phyloP scores from a whole-genome alignment of 2,797 vertebrate species.

The Pseudopleuronectes americanus region DNA sequence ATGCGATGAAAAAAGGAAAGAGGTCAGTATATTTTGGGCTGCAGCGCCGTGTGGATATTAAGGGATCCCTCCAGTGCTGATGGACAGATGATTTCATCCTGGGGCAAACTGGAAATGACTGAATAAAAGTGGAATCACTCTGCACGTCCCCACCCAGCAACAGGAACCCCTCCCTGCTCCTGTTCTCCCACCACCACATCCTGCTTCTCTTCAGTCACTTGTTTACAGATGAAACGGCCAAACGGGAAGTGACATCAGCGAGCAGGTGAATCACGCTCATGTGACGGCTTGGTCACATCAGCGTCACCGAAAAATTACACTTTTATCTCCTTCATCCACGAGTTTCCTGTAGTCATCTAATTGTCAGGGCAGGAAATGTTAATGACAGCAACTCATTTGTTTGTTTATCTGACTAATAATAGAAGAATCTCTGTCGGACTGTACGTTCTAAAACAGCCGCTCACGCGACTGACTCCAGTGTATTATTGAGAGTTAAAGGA shows the following conservation, averaged over 20 bases:
- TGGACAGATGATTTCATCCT: slow-evolving; percentile 28
- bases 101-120: slow-evolving; percentile 25
- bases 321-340: slow-evolving; percentile 29
- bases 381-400: slow-evolving; percentile 11
- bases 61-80: slow-evolving; percentile 15
- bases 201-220: slow-evolving; percentile 55
- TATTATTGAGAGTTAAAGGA: not conserved
- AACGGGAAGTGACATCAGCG: slow-evolving; percentile 75
- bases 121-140: slow-evolving; percentile 19
- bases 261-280: slow-evolving; percentile 67
- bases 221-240: slow-evolving; percentile 70
- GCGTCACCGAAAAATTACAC: slow-evolving; percentile 44
- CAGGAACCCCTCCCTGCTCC: slow-evolving; percentile 42
- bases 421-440: not conserved
- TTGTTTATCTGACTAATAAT: not conserved
- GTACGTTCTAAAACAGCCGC: not conserved
- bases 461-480: not conserved
- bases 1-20: slow-evolving; percentile 6
- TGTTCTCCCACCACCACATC: slow-evolving; percentile 48
- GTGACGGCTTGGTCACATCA: slow-evolving; percentile 42
- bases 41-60: not conserved
- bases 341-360: slow-evolving; percentile 26
- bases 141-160: slow-evolving; percentile 31
- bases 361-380: slow-evolving; percentile 25
- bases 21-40: slow-evolving; percentile 25